phyloP scores from a whole-genome alignment of 2,888 invertebrate genomes.

The Napeogenes inachia region DNA sequence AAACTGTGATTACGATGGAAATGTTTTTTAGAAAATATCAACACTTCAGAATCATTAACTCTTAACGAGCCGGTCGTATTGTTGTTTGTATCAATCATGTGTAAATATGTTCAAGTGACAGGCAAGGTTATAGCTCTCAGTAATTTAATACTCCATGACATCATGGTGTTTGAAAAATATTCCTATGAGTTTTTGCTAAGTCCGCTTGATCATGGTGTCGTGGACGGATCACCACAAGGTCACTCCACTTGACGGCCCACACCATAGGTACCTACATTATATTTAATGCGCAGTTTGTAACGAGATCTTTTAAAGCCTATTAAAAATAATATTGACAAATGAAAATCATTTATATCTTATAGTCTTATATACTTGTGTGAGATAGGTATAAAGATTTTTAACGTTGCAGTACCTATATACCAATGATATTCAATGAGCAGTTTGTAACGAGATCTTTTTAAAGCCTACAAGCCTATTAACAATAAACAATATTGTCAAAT shows the following conservation, averaged over 20 bases:
- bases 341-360: neutral
- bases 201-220: slow-evolving; percentile 32
- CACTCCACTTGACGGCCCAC: slow-evolving; percentile 16
- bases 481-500: too few species aligned
- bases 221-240: slow-evolving; percentile 18
- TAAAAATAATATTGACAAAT: neutral
- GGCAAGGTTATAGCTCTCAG: slow-evolving; percentile 63
- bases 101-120: slow-evolving; percentile 45
- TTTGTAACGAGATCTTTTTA: too few species aligned
- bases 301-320: neutral
- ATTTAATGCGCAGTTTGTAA: slow-evolving; percentile 15
- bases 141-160: slow-evolving; percentile 73
- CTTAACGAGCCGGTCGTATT: slow-evolving; percentile 18
- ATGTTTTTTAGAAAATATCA: neutral
- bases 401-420: too few species aligned
- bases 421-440: too few species aligned
- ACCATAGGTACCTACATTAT: neutral
- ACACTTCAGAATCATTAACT: slow-evolving; percentile 13
- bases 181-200: slow-evolving; percentile 63
- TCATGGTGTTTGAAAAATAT: slow-evolving; percentile 69
- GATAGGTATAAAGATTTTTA: too few species aligned
- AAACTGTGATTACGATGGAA: too few species aligned
- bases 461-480: too few species aligned
- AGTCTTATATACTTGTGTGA: too few species aligned
- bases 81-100: slow-evolving; percentile 30